phyloP scores from a whole-genome alignment of 2,113 vertebrate genomes.

The Ariopsis seemanni region DNA sequence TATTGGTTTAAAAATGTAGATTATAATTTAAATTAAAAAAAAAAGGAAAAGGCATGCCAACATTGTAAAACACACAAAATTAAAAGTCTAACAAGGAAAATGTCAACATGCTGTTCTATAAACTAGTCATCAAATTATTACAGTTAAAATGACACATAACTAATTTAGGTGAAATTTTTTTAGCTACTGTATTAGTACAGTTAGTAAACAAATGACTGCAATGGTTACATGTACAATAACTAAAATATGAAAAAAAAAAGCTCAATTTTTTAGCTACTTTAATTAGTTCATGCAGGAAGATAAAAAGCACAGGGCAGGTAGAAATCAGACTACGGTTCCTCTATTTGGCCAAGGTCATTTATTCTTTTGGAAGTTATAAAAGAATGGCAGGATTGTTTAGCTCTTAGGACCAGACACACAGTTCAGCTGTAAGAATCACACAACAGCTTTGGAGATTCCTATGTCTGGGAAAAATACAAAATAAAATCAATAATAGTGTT shows the following conservation, averaged over 20 bases:
- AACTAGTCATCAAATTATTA: neutral
- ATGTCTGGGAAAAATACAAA: conserved; percentile 19
- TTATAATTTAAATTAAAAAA: too few relatives aligned
- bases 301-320: conserved; percentile 15
- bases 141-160: neutral
- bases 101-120: neutral
- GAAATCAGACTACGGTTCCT: neutral
- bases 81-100: neutral
- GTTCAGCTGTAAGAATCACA: neutral
- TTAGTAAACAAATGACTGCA: neutral
- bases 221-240: neutral
- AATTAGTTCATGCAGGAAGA: neutral
- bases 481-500: neutral
- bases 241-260: neutral
- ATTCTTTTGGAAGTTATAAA: conserved; percentile 36
- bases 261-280: neutral
- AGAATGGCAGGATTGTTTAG: conserved; percentile 42
- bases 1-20: neutral
- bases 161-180: too few relatives aligned
- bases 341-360: conserved; percentile 38
- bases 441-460: conserved; percentile 13
- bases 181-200: neutral
- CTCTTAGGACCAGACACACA: conserved; percentile 28
- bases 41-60: neutral
- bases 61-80: neutral